Conservation (phyloP, 2,113 vertebrate genomes). For the Ochotona curzoniae region DNA sequence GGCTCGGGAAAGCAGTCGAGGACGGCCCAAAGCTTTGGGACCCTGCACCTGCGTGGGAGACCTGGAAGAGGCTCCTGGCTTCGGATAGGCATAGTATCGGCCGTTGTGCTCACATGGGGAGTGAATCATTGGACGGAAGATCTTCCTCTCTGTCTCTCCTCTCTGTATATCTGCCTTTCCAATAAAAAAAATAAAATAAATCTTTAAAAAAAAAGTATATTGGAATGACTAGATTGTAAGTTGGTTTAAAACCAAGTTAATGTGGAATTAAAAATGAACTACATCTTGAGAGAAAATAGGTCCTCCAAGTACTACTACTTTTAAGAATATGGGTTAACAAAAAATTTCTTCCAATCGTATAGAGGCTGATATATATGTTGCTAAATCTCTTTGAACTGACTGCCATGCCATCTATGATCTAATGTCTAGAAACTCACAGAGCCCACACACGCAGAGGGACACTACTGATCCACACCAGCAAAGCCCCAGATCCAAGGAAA, state of each 20-base stretch:
- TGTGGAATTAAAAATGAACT: slow-evolving; percentile 61
- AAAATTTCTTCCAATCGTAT: slow-evolving; percentile 23
- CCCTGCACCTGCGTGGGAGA: no score
- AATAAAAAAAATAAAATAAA: no score
- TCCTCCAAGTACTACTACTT: slow-evolving; percentile 25
- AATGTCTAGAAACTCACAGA: slow-evolving; percentile 48
- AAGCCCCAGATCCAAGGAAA: slow-evolving; percentile 30
- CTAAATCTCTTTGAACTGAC: slow-evolving; percentile 49
- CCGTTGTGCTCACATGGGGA: no score
- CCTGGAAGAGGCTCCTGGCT: no score
- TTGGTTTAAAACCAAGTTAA: slow-evolving; percentile 56
- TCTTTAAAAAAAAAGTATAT: no score
- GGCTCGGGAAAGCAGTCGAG: no score
- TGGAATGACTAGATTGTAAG: slow-evolving; percentile 10
- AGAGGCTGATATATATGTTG: slow-evolving; percentile 23
- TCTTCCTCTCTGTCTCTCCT: no score
- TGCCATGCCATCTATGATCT: slow-evolving; percentile 9
- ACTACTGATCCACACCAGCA: slow-evolving; percentile 17
- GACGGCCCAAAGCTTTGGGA: no score
- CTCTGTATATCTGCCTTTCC: no score
- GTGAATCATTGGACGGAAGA: no score
- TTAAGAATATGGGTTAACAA: slow-evolving; percentile 50
- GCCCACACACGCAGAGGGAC: neutral
- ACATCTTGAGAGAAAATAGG: slow-evolving; percentile 25
- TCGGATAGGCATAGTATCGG: no score